phyloP scores from a whole-genome alignment of 1,140 invertebrate genomes.

The Caerostris extrusa region DNA sequence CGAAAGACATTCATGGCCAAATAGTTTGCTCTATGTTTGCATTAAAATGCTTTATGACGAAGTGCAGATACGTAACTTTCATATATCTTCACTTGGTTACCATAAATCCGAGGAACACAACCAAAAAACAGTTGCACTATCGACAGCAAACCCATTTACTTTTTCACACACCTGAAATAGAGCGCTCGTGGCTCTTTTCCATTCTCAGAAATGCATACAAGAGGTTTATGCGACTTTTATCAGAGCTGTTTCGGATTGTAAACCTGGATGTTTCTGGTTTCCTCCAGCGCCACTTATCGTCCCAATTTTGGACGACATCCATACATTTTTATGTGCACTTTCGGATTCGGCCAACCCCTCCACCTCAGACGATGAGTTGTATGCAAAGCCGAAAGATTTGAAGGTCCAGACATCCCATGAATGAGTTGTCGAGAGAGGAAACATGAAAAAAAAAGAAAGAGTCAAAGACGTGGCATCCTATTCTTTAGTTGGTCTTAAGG shows the following conservation, averaged over 20 bases:
- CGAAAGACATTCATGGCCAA: too few relatives aligned
- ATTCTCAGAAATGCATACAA: constrained; percentile 39
- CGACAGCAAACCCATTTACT: constrained; percentile 47
- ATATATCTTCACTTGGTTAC: background rate
- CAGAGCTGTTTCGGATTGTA: constrained; percentile 64
- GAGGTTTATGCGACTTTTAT: constrained; percentile 65
- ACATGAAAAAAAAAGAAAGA: background rate
- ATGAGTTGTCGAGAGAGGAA: background rate
- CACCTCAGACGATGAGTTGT: background rate
- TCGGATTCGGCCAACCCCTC: background rate
- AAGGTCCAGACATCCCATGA: background rate
- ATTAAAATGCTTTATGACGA: background rate
- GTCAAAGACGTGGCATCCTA: background rate
- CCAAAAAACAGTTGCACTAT: background rate
- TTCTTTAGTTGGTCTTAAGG: too few relatives aligned
- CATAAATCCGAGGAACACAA: background rate
- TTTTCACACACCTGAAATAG: constrained; percentile 3
- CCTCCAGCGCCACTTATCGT: constrained; percentile 47
- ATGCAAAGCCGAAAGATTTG: constrained; percentile 10
- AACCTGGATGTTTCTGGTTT: constrained; percentile 10
- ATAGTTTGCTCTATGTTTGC: too few relatives aligned
- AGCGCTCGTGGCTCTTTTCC: background rate
- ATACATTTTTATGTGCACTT: constrained; percentile 53
- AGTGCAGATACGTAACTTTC: background rate
- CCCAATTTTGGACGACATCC: constrained; percentile 70